Base-by-base conservation (phyloP, 2,113 vertebrate genomes). In the Tachuris rubrigastra region DNA sequence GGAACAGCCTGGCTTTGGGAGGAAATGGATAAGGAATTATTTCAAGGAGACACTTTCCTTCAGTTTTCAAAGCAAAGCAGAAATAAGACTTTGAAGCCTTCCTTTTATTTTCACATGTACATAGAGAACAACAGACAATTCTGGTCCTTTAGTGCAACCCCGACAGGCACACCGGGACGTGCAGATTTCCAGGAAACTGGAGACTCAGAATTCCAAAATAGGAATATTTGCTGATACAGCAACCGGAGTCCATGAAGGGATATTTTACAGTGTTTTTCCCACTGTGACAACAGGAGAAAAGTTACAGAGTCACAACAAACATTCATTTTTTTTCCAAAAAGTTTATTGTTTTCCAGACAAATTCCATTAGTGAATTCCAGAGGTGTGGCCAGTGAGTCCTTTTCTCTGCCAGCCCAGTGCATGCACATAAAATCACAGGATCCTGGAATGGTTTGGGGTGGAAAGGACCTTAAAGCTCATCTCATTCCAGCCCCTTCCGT, bases 101-200 rank as follows among this genome's bases (percentile, higher is more conserved):
- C 27, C 42, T 52, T 50, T 46, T 27, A 1, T 83, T 74, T 50
- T 73, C 53, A 44, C 33, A 3, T 2, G 18, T 8, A 9, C 4
- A 0, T 5, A n/a, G 55, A 35, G 21, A 55, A 7, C 9, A 11
- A 13, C 27, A 30, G 41, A 6, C 14, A 10, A 24, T 9, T 28
- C 17, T 4, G 18, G 14, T 44, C 28, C 16, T 8, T 5, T 25
- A 17, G 52, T 8, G 33, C 47, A 18, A 0, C 16, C 55, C 39
- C 12, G 3, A 8, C 17, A 11, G 67, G 16, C 68, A 9, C 62
- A 9, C 62, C 10, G 1, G 46, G n/a, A 37, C 9, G 0, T 4
- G 31, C 65, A 39, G 75, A 74, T 87, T 86, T 93, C 79, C 82
- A 82, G 87, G 85, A 82, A 95, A 46, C 75, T 56, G 73, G 94